These are phyloP conservation scores for Apeira syringaria DNA, from an alignment of 2,888 invertebrate species.

Conservation along the genomic window DNA sequence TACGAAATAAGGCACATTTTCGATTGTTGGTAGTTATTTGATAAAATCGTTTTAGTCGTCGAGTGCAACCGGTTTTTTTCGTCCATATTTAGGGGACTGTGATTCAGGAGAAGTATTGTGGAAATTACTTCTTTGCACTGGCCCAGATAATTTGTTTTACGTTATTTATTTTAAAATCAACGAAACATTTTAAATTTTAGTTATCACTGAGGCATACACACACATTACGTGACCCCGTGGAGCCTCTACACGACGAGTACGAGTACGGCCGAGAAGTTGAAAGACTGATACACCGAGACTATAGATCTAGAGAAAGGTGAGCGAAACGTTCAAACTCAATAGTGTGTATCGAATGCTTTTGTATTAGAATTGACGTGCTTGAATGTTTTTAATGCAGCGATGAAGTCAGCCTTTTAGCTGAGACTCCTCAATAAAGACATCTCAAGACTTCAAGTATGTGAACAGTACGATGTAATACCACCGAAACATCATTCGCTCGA, in stretches of 20 bases:
- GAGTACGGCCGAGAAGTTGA: slow-evolving; percentile 82
- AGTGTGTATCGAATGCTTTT: slow-evolving; percentile 1
- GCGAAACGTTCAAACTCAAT: slow-evolving; percentile 20
- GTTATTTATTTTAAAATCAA: too few species aligned
- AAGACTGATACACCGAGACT: slow-evolving; percentile 84
- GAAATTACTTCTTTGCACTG: too few species aligned
- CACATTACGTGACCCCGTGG: slow-evolving; percentile 75
- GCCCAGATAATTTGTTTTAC: too few species aligned
- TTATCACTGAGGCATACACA: slow-evolving; percentile 78
- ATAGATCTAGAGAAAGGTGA: slow-evolving; percentile 82
- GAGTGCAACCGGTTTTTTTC: too few species aligned
- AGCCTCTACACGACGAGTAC: slow-evolving; percentile 83
- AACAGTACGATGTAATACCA: slow-evolving; percentile 6
- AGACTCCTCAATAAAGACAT: slow-evolving; percentile 15
- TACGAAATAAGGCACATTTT: too few species aligned
- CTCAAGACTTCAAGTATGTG: slow-evolving; percentile 6
- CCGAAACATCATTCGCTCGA: slow-evolving; percentile 6
- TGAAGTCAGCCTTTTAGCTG: slow-evolving; percentile 20
- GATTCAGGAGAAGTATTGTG: too few species aligned
- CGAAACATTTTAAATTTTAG: slow-evolving; percentile 46
- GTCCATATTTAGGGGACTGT: too few species aligned
- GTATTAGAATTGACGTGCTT: slow-evolving; percentile 13
- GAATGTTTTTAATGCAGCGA: slow-evolving; percentile 19
- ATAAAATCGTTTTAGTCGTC: too few species aligned
- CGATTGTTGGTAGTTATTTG: too few species aligned